Conservation (phyloP, 2,888 invertebrate genomes). For the Hyposoter dolosus region DNA sequence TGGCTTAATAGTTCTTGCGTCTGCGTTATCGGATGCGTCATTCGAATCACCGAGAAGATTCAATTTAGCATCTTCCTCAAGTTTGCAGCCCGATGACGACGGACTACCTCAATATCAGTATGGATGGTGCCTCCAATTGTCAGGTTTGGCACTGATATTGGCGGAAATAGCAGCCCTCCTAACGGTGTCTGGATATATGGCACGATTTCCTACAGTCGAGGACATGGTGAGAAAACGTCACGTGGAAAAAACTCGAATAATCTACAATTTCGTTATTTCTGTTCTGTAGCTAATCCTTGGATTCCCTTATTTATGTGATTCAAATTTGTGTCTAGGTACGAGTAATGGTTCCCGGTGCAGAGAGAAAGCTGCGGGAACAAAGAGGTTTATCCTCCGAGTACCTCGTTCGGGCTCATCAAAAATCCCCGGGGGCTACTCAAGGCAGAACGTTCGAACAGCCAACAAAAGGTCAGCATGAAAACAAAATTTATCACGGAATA, state of each 20-base stretch:
- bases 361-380: constrained; percentile 86
- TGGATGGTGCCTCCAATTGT: constrained; percentile 88
- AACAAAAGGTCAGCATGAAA: constrained; percentile 75
- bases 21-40: constrained; percentile 87
- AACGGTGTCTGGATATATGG: constrained; percentile 87
- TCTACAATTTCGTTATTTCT: not conserved
- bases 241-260: not conserved
- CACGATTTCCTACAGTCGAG: constrained; percentile 87
- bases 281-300: not conserved
- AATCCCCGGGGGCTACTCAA: constrained; percentile 81
- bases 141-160: constrained; percentile 87
- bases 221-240: constrained; percentile 85
- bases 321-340: constrained; percentile 84
- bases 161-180: constrained; percentile 87
- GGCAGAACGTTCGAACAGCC: constrained; percentile 79
- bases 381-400: constrained; percentile 86
- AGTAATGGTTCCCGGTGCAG: constrained; percentile 88
- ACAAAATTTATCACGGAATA: not conserved
- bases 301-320: constrained; percentile 3
- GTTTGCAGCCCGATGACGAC: constrained; percentile 79
- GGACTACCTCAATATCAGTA: constrained; percentile 86
- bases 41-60: constrained; percentile 84
- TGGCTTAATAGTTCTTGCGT: constrained; percentile 87
- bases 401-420: constrained; percentile 84
- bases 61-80: constrained; percentile 77